phyloP scores from a whole-genome alignment of 2,797 vertebrate species.

The Gymnoscopelus braueri region DNA sequence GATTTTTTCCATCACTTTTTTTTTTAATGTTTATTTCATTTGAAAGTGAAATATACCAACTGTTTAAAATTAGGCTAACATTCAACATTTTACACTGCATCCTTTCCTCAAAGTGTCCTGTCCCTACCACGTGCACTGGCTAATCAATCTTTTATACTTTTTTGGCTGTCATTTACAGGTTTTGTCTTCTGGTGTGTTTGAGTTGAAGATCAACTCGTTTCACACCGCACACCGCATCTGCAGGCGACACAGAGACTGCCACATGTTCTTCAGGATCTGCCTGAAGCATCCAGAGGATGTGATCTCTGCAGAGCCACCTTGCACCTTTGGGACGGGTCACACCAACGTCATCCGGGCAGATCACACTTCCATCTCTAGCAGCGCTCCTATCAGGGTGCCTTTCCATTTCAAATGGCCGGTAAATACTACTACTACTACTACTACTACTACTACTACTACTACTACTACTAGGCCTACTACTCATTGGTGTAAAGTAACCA shows the following conservation, averaged over 20 bases:
- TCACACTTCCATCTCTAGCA: constrained; percentile 77
- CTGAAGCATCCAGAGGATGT: constrained; percentile 86
- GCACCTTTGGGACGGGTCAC: constrained; percentile 86
- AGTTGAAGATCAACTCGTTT: constrained; percentile 88
- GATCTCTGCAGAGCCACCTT: constrained; percentile 84
- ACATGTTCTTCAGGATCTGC: constrained; percentile 89
- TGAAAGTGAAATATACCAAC: too few species aligned
- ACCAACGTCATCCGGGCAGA: constrained; percentile 82
- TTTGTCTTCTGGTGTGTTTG: constrained; percentile 84
- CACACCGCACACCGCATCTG: constrained; percentile 78
- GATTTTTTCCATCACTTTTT: too few species aligned
- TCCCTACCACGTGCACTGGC: neutral
- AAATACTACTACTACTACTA: constrained; percentile 37
- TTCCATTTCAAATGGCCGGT: constrained; percentile 92
- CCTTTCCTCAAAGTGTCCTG: neutral
- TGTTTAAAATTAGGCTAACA: too few species aligned
- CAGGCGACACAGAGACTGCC: constrained; percentile 80
- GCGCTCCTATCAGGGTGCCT: constrained; percentile 83
- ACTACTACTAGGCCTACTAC: too few species aligned
- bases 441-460: too few species aligned
- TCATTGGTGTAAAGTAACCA: too few species aligned
- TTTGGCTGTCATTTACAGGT: constrained; percentile 69
- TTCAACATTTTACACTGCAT: too few species aligned
- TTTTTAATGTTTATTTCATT: too few species aligned
- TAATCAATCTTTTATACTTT: constrained; percentile 1